Base-by-base conservation (phyloP, 2,888 invertebrate species). In the Torymus auratus region DNA sequence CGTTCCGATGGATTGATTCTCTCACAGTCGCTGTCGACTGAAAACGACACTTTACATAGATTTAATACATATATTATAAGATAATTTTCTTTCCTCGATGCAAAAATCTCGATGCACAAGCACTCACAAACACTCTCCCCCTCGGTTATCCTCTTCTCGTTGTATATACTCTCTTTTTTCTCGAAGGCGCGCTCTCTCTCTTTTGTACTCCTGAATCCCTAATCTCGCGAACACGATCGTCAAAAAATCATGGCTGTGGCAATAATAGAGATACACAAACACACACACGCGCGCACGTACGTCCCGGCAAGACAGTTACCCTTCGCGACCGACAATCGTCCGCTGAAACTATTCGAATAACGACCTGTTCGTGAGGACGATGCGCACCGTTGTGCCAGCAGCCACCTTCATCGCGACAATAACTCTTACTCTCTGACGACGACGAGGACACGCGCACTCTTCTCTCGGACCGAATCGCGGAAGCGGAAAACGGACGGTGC, bases 91-190 rank as follows among this genome's bases (percentile, higher is more conserved):
- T 56, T 20, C n/a, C 50, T 13, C 56, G 50, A 17, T 50, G 17
- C 41, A 50, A 67, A 73, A 58, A 74, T 74, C 56, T 69, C 69
- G 76, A 56, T 20, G 69, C 61, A 69, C 76, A 76, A 41, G 41
- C 68, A 76, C 69, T 69, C 69, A 53, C 76, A 62, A 55, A 69
- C 76, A 61, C 76, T 62, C 60, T 75, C 73, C 56, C 4, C 64
- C 23, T 69, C 68, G 41, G 7, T 7, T 41, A 5, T 1, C 7
- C 41, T 41, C 60, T 15, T 71, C 50, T 56, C 1, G 17, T 50
- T 17, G 17, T 41, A 23, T 60, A 50, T 7, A 64, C 71, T 23
- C 41, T 52, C n/a, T n/a, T n/a, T n/a, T n/a, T 14, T 17, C 60
- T 71, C 60, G 60, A 4, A 60, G 61, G 7, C 41, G 7, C 41